Evolutionary conservation across 2,888 invertebrate genomes (phyloP).

Genomic region (Lutraria lutraria): DNA sequence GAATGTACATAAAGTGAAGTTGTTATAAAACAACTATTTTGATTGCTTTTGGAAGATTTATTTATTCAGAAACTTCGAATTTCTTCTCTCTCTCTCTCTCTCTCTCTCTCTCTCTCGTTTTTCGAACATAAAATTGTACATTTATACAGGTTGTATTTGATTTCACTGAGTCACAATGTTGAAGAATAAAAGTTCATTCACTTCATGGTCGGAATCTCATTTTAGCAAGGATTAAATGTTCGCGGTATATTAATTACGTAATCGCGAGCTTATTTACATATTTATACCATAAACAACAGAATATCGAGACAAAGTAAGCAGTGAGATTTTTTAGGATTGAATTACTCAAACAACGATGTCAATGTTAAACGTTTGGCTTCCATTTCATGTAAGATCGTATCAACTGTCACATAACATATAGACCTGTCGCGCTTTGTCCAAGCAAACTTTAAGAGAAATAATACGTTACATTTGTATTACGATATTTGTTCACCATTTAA

Average conservation of each 20-base stretch:
- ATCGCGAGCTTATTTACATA: neutral
- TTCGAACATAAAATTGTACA: neutral
- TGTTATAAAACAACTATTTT: neutral
- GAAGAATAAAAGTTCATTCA: neutral
- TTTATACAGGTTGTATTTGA: no score
- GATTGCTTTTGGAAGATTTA: neutral
- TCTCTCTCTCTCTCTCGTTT: neutral
- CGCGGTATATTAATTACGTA: neutral
- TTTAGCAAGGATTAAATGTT: neutral
- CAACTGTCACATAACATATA: neutral
- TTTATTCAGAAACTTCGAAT: neutral
- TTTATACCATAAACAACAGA: neutral
- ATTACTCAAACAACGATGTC: neutral
- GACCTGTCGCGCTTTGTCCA: neutral
- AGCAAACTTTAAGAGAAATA: neutral
- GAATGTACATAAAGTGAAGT: neutral
- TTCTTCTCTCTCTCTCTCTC: neutral
- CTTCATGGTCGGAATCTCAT: neutral
- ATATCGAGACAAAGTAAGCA: neutral
- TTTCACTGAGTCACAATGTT: no score
- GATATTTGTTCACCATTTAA: conserved; percentile 15
- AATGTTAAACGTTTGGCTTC: neutral
- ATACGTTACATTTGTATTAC: neutral
- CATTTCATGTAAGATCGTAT: neutral
- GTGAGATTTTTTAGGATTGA: neutral